These are phyloP conservation scores for Gymnarchus niloticus DNA, from an alignment of 2,113 vertebrate genomes.

Conservation along the genomic window DNA sequence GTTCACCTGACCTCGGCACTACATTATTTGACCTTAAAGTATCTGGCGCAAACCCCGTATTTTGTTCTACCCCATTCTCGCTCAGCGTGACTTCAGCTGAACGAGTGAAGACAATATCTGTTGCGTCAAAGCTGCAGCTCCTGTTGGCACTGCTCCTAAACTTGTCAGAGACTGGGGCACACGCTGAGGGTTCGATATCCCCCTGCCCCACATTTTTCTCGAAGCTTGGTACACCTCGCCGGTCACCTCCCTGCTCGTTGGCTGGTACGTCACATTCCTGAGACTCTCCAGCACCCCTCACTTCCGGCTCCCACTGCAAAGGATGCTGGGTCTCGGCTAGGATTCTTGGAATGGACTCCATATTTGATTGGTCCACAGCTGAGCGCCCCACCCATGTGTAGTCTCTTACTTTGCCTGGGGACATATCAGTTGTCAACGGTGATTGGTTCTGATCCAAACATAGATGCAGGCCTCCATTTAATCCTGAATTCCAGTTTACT, in stretches of 20 bases:
- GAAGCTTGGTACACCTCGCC: conserved; percentile 27
- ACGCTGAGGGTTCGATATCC: not conserved
- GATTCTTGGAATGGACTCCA: conserved; percentile 33
- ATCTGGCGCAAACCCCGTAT: not conserved
- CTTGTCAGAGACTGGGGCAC: not conserved
- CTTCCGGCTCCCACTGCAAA: conserved; percentile 31
- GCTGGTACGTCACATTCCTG: not conserved
- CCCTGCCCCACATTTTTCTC: conserved; percentile 31
- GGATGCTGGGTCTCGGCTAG: conserved; percentile 32
- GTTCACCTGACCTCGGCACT: conserved; percentile 24
- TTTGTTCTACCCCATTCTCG: conserved; percentile 26
- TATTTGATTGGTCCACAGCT: conserved; percentile 39
- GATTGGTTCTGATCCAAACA: conserved; percentile 34
- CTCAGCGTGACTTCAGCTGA: conserved; percentile 19
- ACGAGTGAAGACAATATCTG: not conserved
- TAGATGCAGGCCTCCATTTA: conserved; percentile 28
- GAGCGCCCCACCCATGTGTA: conserved; percentile 24
- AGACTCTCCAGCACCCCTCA: conserved; percentile 5
- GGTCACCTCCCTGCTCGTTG: not conserved
- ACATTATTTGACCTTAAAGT: not conserved
- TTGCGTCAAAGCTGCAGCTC: not conserved
- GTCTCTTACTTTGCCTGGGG: conserved; percentile 18
- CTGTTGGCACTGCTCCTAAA: not conserved
- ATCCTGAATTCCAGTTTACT: conserved; percentile 2
- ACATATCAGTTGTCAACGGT: conserved; percentile 28